Evolutionary conservation across 2,888 invertebrate species (phyloP).

Genomic region (Sarcophaga variegata): DNA sequence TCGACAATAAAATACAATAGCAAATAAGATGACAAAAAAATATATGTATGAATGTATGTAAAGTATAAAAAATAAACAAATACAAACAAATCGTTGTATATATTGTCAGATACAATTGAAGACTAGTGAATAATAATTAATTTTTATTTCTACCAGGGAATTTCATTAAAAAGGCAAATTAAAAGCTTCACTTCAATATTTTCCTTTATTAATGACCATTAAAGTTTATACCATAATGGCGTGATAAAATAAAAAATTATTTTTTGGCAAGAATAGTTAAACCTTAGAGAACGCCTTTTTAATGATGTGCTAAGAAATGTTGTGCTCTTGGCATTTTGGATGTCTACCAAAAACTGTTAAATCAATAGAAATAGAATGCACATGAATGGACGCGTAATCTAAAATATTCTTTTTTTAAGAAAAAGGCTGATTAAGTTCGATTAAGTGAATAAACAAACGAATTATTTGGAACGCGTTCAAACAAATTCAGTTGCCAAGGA

Average conservation of each 20-base stretch:
- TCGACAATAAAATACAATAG: conserved; percentile 47
- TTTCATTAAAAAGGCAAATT: conserved; percentile 46
- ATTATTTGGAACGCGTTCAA: neutral
- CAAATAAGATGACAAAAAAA: conserved; percentile 29
- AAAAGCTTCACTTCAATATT: conserved; percentile 1
- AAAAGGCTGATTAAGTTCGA: neutral
- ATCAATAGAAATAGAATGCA: conserved; percentile 42
- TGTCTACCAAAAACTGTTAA: conserved; percentile 38
- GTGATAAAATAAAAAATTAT: conserved; percentile 7
- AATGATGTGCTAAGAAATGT: conserved; percentile 45
- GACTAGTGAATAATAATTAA: conserved; percentile 18
- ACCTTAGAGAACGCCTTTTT: conserved; percentile 1
- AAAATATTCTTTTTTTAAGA: neutral
- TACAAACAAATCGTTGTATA: conserved; percentile 2
- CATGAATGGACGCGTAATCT: neutral
- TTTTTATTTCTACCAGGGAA: conserved; percentile 43
- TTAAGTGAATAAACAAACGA: neutral
- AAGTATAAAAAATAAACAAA: neutral
- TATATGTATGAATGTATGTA: neutral
- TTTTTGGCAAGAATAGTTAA: neutral
- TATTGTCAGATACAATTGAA: neutral
- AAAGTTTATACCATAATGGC: neutral
- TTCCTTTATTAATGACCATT: neutral
- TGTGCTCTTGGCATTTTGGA: conserved; percentile 30
- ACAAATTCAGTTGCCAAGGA: too few relatives aligned